Percentiles rank a stretch among this genome's conserved stretches.
Evolutionary conservation across 2,113 vertebrate genomes (phyloP).

Genomic region (Naja naja): DNA sequence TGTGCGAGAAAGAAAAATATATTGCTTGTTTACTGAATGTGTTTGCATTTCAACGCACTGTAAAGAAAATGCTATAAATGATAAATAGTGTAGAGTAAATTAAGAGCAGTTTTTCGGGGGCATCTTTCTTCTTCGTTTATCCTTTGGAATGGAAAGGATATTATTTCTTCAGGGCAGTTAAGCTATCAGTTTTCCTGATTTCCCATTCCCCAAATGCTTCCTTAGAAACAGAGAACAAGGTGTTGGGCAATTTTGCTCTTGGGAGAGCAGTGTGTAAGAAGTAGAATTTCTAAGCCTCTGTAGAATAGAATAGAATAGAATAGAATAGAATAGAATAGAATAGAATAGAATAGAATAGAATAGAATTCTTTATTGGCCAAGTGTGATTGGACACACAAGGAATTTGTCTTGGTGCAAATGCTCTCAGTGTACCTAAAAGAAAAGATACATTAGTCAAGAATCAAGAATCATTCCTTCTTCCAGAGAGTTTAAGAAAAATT

Average conservation of each 20-base stretch:
- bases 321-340: no score
- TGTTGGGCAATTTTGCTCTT: conserved; percentile 67
- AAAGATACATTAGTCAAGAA: no score
- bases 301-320: no score
- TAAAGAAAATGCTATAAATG: conserved; percentile 61
- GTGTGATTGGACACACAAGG: no score
- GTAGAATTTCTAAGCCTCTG: conserved; percentile 65
- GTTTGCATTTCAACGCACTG: conserved; percentile 53
- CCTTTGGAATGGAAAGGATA: conserved; percentile 37
- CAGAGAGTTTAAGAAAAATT: no score
- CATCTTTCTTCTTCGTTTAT: conserved; percentile 31
- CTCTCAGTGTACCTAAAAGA: no score
- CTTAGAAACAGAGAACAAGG: conserved; percentile 23
- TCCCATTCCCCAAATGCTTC: conserved; percentile 64
- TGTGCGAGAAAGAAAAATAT: conserved; percentile 25
- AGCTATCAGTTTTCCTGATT: conserved; percentile 55
- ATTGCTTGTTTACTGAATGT: conserved; percentile 20
- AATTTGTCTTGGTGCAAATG: no score
- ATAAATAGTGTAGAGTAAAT: conserved; percentile 62
- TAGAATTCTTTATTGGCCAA: no score
- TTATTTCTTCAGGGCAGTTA: conserved; percentile 66
- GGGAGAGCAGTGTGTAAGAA: conserved; percentile 53
- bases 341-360: no score
- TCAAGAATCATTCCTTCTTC: no score
- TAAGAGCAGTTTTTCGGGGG: conserved; percentile 60